Evolutionary conservation across 1,140 invertebrate genomes (phyloP), one percentile per base, ranked within the genome.

Genomic region (Hypsibius dujardini): DNA sequence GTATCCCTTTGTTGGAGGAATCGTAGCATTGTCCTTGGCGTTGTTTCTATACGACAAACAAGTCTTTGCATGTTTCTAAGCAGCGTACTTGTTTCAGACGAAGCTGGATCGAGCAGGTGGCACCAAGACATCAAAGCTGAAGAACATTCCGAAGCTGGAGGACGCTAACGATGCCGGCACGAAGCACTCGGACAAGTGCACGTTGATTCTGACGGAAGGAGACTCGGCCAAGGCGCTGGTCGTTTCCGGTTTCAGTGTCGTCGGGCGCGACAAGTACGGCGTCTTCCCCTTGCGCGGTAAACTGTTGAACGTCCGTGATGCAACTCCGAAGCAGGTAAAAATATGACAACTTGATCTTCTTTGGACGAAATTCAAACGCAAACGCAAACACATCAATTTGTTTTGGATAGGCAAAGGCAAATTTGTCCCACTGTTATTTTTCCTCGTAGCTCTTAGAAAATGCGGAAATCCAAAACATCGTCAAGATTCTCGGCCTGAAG

Each of bases 241-340:
- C 80, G 92, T 99, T 7, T 92, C 95, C 46, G 96, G 95, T 47
- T 83, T 99, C 1, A 88, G 90, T 75, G 89, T 98, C 0, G 87
- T 99, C 69, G 96, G 96, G 2, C 82, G 95, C 76, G 95, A 99
- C 79, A 87, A 87, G 75, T 99, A 90, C 79, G 96, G 96, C 47
- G 93, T 99, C 0, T 99, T 98, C 79, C 96, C 96, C 14, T 81
- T 99, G 1, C 87, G 90, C 78, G 96, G 96, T 86, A 99, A 99
- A 85, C 84, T 97, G 70, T 83, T 99, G 2, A 99, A 99, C 78
- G 95, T 98, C 1, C 84, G 96, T 46, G 96, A 99, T 82, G 95
- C 95, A 1, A 89, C 90, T 1, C 90, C 94, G 75, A 98, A 98
- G 79, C 95, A 88, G 81, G 84, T 85, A 73, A 74, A 71, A n/a